Percentiles rank a stretch among this genome's conserved stretches.
phyloP scores from a whole-genome alignment of 2,888 invertebrate genomes.

The Drosophila pegasa region DNA sequence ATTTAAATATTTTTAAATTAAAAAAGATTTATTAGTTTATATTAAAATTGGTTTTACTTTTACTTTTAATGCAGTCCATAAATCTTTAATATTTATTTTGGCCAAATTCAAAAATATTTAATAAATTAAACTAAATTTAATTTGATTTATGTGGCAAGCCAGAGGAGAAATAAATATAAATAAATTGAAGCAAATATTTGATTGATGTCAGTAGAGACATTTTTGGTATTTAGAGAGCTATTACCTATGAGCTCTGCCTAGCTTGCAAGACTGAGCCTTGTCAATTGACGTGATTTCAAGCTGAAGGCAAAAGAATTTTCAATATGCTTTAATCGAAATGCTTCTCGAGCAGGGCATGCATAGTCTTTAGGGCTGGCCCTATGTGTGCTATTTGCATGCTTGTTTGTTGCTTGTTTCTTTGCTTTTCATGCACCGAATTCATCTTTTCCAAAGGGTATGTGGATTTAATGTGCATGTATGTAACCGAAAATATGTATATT shows the following conservation, averaged over 20 bases:
- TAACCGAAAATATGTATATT: too few species aligned
- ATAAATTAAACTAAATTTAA: background rate
- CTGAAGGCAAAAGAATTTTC: slow-evolving; percentile 11
- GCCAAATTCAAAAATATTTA: background rate
- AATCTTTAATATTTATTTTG: background rate
- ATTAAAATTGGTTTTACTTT: background rate
- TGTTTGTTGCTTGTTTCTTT: slow-evolving; percentile 17
- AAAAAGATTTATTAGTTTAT: too few species aligned
- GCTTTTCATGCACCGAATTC: slow-evolving; percentile 1
- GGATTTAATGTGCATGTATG: background rate
- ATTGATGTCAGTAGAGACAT: background rate
- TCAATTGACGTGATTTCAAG: slow-evolving; percentile 32
- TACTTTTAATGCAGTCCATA: too few species aligned
- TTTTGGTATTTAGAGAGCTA: background rate
- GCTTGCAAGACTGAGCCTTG: too few species aligned
- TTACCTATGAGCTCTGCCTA: slow-evolving; percentile 10
- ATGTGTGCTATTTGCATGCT: slow-evolving; percentile 37
- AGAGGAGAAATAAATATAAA: background rate
- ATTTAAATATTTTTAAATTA: too few species aligned
- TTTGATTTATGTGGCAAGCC: background rate
- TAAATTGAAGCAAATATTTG: background rate
- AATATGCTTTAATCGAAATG: slow-evolving; percentile 13
- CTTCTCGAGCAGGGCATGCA: slow-evolving; percentile 41
- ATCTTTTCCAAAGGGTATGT: background rate
- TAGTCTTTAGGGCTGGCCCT: slow-evolving; percentile 49